Evolutionary conservation across 1,140 invertebrate species (phyloP).

Genomic region (Amyelois transitella): DNA sequence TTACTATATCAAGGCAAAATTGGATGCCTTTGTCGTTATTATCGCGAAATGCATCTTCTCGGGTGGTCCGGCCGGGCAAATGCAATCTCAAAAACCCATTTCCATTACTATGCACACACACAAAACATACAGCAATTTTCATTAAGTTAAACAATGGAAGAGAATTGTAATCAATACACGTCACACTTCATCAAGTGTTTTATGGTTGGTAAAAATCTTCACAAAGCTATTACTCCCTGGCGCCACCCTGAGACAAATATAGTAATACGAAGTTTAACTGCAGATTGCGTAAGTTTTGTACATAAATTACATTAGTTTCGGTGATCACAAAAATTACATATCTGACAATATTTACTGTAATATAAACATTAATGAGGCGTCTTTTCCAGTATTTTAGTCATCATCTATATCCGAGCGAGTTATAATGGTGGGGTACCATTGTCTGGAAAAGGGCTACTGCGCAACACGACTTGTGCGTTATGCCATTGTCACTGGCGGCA

Average conservation of each 20-base stretch:
- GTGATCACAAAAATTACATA: neutral
- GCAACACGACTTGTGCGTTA: constrained; percentile 32
- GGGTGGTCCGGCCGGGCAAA: constrained; percentile 38
- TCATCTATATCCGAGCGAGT: constrained; percentile 10
- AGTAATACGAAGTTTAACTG: neutral
- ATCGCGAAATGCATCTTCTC: constrained; percentile 14
- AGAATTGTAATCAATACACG: constrained; percentile 5
- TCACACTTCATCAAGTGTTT: constrained; percentile 29
- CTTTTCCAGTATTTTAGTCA: constrained; percentile 19
- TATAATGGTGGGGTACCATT: constrained; percentile 41
- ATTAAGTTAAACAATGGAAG: neutral
- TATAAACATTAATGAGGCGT: constrained; percentile 13
- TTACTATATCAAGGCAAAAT: constrained; percentile 38
- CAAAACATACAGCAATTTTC: neutral
- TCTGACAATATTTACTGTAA: constrained; percentile 2
- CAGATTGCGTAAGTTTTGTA: constrained; percentile 6
- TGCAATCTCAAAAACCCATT: constrained; percentile 6
- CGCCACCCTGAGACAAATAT: constrained; percentile 19
- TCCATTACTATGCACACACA: neutral
- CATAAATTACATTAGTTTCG: constrained; percentile 12
- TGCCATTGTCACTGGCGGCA: constrained; percentile 33
- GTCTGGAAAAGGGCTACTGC: constrained; percentile 43
- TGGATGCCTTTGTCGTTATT: constrained; percentile 26
- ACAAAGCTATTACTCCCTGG: constrained; percentile 23
- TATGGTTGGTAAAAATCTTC: constrained; percentile 21